These are phyloP conservation scores for Biston stratarius DNA, from an alignment of 2,888 invertebrate species.

Conservation along the genomic window DNA sequence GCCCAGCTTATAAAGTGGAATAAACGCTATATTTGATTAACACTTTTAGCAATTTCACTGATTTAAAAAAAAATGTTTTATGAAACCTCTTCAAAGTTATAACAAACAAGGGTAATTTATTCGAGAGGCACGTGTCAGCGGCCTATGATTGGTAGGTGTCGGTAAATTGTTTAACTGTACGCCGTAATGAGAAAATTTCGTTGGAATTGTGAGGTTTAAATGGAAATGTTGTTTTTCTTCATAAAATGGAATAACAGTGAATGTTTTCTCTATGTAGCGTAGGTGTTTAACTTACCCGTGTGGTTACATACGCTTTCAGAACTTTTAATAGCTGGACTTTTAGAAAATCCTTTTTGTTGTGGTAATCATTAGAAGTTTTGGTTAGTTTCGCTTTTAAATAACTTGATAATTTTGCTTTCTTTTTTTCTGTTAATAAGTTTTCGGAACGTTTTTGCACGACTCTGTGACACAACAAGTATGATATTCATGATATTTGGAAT, in stretches of 20 bases:
- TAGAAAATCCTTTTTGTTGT: too few species aligned
- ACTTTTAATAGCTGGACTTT: too few species aligned
- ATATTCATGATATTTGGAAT: background rate
- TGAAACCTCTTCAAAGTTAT: conserved; percentile 2
- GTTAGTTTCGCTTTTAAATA: too few species aligned
- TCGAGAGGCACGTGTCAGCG: conserved; percentile 8
- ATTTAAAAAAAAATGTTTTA: background rate
- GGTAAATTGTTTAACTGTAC: conserved; percentile 19
- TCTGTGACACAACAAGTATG: too few species aligned
- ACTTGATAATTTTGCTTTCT: too few species aligned
- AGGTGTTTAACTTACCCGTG: background rate
- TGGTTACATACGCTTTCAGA: background rate
- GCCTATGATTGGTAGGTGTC: conserved; percentile 26
- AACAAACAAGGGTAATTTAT: conserved; percentile 23
- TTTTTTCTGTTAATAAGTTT: too few species aligned
- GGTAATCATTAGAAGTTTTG: too few species aligned
- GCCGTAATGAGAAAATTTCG: conserved; percentile 12
- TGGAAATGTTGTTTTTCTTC: conserved; percentile 8
- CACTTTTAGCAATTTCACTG: background rate
- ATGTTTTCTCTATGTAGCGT: background rate
- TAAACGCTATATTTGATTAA: background rate
- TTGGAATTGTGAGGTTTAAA: conserved; percentile 13
- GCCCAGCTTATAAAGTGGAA: background rate
- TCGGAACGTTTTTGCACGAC: too few species aligned
- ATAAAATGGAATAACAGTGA: background rate